A percentile compares a stretch with the other conserved stretches of the same genome.
These are phyloP conservation scores for Nyctibius grandis DNA, from an alignment of 2,797 vertebrate species.

Conservation along the genomic window DNA sequence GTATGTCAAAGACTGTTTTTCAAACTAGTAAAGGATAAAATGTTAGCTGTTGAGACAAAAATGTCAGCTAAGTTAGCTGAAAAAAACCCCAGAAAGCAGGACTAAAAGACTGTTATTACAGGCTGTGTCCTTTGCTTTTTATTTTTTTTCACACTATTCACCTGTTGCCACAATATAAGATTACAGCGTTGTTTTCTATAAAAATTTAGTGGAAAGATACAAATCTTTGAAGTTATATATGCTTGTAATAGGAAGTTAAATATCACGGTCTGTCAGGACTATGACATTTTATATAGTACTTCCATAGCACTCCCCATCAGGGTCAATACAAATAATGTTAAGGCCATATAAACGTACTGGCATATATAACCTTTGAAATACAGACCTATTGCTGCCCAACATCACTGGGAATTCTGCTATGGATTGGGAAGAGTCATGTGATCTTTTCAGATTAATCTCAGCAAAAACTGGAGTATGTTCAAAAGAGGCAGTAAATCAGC, in stretches of 20 bases:
- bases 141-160: not conserved
- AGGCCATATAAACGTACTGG: not conserved
- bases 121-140: not conserved
- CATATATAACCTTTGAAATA: not conserved
- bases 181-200: not conserved
- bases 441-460: not conserved
- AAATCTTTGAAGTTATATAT: not conserved
- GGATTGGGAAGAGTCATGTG: not conserved
- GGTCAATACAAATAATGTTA: not conserved
- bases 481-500: not conserved
- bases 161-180: not conserved
- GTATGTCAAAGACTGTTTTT: not conserved
- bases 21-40: not conserved
- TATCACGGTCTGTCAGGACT: not conserved
- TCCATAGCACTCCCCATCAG: not conserved
- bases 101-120: not conserved
- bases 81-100: not conserved
- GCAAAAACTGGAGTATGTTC: not conserved
- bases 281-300: not conserved
- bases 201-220: not conserved
- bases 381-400: fast-evolving
- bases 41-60: not conserved
- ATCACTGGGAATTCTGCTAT: not conserved
- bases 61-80: not conserved
- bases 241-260: not conserved